Conservation (phyloP, 2,888 invertebrate species). For the Schizaphis graminum region DNA sequence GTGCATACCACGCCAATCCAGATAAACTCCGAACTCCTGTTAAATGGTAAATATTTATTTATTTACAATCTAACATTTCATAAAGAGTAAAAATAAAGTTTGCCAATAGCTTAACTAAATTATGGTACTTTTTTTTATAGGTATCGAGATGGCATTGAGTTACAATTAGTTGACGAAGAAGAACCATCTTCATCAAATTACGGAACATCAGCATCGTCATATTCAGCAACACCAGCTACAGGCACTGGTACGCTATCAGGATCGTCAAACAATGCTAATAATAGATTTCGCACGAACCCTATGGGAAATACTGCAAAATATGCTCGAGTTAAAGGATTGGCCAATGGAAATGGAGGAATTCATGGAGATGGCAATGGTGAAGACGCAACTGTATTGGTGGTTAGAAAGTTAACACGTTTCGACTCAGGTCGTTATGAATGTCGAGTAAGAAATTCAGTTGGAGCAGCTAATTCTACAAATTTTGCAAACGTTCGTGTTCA, state of each 20-base stretch:
- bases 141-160: constrained; percentile 51
- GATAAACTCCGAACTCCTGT: constrained; percentile 54
- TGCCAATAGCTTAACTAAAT: not conserved
- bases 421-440: constrained; percentile 84
- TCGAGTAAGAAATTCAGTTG: constrained; percentile 81
- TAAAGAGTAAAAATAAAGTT: not conserved
- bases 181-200: not conserved
- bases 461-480: constrained; percentile 79
- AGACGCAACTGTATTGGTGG: constrained; percentile 20
- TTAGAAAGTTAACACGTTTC: constrained; percentile 48
- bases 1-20: constrained; percentile 56
- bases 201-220: not conserved
- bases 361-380: constrained; percentile 25
- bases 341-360: not conserved
- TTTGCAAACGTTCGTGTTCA: constrained; percentile 58
- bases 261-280: not conserved
- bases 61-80: not conserved
- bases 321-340: constrained; percentile 23
- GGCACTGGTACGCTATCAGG: not conserved
- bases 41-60: constrained; percentile 51
- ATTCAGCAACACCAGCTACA: constrained; percentile 25
- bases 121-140: not conserved
- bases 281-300: not conserved
- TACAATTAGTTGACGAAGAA: constrained; percentile 49
- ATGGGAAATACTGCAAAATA: constrained; percentile 30